These are phyloP conservation scores for Drosophila subobscura DNA, from an alignment of 1,140 invertebrate genomes.

Conservation along the genomic window DNA sequence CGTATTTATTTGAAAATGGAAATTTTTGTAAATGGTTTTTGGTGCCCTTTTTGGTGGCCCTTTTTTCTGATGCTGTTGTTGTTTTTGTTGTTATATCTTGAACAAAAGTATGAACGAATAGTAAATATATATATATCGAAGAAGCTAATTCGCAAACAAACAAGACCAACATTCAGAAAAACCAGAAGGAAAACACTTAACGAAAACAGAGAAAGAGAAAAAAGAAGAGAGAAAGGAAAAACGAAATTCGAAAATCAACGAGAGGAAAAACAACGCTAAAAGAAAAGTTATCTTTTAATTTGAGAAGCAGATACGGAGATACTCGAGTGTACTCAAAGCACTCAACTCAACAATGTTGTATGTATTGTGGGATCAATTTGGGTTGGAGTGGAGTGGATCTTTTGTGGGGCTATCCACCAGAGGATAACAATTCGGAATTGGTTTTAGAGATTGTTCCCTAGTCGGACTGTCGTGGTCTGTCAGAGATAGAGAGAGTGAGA, in stretches of 20 bases:
- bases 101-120: constrained; percentile 58
- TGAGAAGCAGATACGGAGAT: constrained; percentile 49
- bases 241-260: constrained; percentile 31
- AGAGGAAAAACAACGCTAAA: constrained; percentile 43
- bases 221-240: background rate
- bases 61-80: constrained; percentile 68
- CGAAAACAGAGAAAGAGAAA: constrained; percentile 28
- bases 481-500: no score
- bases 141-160: constrained; percentile 74
- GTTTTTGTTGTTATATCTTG: constrained; percentile 78
- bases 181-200: constrained; percentile 48
- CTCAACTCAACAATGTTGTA: constrained; percentile 4
- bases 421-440: no score
- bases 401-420: no score
- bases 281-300: constrained; percentile 27
- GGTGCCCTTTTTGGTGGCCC: constrained; percentile 38
- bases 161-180: constrained; percentile 64
- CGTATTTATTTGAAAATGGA: constrained; percentile 36
- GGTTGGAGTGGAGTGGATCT: background rate
- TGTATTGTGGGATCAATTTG: constrained; percentile 1
- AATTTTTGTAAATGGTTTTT: constrained; percentile 25
- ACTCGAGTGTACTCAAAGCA: constrained; percentile 25
- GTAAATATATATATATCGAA: constrained; percentile 59
- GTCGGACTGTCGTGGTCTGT: no score
- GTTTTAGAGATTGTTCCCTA: no score